Conservation (phyloP, 2,797 vertebrate species). For the Eutrigla gurnardus region DNA sequence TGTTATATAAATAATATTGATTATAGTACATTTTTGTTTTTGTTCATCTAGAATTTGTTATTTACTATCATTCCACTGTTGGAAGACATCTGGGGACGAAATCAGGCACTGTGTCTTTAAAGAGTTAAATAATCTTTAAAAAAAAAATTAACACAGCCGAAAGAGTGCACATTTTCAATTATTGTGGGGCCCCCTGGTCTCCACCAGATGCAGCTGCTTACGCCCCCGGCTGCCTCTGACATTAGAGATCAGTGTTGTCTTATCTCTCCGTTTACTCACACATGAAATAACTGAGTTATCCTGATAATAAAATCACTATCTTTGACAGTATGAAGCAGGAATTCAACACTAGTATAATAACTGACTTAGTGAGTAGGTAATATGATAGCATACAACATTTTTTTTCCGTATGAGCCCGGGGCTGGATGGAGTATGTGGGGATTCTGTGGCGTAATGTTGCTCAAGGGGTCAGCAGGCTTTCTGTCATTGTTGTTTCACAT, state of each 20-base stretch:
- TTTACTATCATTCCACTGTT: too few species aligned
- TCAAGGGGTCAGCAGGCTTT: constrained; percentile 18
- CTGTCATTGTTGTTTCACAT: constrained; percentile 53
- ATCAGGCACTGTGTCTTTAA: not conserved
- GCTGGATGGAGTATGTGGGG: constrained; percentile 15
- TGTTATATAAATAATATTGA: not conserved
- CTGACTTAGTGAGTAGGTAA: not conserved
- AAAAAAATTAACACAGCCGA: not conserved
- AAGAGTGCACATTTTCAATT: not conserved
- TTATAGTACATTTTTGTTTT: not conserved
- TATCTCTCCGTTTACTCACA: constrained; percentile 16
- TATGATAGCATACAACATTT: not conserved
- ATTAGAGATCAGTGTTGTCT: constrained; percentile 20
- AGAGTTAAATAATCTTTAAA: not conserved
- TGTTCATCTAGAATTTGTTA: not conserved
- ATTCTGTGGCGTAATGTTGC: constrained; percentile 16
- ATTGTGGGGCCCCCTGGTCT: not conserved
- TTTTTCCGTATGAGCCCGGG: constrained; percentile 8
- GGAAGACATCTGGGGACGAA: not conserved
- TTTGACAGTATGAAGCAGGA: not conserved
- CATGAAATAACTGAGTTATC: not conserved
- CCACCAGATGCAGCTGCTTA: constrained; percentile 46
- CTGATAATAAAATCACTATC: constrained; percentile 3
- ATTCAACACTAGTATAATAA: not conserved
- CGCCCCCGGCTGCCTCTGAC: constrained; percentile 1